Conservation (phyloP, 1,140 invertebrate species). For the Drosophila auraria region DNA sequence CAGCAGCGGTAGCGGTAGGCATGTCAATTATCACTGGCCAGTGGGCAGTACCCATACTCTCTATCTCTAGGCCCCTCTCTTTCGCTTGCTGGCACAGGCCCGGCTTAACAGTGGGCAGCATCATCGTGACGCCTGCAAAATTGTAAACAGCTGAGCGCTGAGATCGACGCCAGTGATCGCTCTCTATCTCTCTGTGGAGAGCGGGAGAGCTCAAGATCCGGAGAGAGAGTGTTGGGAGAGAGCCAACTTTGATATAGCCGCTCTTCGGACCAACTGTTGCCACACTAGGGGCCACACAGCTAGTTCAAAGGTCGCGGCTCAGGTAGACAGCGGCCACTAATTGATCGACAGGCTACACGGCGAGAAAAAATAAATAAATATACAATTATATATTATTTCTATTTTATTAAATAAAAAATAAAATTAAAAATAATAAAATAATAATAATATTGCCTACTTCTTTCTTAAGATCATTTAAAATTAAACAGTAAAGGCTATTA, state of each 20-base stretch:
- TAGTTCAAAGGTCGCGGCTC: slow-evolving; percentile 49
- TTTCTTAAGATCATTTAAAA: no score
- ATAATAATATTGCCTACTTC: no score
- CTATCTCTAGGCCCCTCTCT: not conserved
- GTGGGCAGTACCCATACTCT: slow-evolving; percentile 20
- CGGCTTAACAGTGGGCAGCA: slow-evolving; percentile 35
- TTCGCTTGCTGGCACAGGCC: slow-evolving; percentile 10
- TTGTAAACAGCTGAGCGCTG: not conserved
- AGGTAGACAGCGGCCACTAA: slow-evolving; percentile 26
- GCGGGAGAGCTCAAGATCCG: not conserved
- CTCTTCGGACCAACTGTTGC: slow-evolving; percentile 32
- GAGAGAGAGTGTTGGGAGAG: not conserved
- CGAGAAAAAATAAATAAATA: not conserved
- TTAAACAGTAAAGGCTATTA: no score
- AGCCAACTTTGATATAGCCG: slow-evolving; percentile 37
- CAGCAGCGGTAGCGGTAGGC: slow-evolving; percentile 19
- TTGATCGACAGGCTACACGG: slow-evolving; percentile 19
- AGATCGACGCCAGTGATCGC: slow-evolving; percentile 3
- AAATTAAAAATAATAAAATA: not conserved
- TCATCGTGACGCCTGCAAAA: slow-evolving; percentile 26
- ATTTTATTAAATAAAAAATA: not conserved
- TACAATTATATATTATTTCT: no score
- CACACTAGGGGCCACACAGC: slow-evolving; percentile 30
- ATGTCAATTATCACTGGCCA: slow-evolving; percentile 45
- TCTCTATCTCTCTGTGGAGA: not conserved